Percentiles rank a stretch among this genome's conserved stretches.
Conservation (phyloP, 2,888 invertebrate genomes). For the Drosophila koepferae region DNA sequence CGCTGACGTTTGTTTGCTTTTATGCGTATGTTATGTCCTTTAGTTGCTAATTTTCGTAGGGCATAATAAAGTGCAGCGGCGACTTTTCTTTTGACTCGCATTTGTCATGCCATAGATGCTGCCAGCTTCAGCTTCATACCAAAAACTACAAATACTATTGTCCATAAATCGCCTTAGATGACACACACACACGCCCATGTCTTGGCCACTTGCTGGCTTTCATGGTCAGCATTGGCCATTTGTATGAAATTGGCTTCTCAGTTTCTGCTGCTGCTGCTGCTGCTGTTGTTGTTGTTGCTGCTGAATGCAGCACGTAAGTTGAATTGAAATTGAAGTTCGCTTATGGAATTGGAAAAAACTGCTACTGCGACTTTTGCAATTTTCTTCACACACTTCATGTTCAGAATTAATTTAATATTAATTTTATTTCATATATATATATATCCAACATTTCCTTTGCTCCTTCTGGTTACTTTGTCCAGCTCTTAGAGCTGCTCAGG, state of each 20-base stretch:
- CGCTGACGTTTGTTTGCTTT: constrained; percentile 77
- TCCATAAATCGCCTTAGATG: constrained; percentile 74
- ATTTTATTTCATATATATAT: constrained; percentile 69
- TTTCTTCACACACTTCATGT: constrained; percentile 80
- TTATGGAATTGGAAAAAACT: constrained; percentile 77
- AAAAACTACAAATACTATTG: constrained; percentile 48
- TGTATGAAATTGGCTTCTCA: constrained; percentile 74
- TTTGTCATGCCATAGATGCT: constrained; percentile 59
- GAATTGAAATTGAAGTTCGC: constrained; percentile 81
- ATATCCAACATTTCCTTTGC: constrained; percentile 37
- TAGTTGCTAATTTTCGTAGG: constrained; percentile 62
- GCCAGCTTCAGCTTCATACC: constrained; percentile 27
- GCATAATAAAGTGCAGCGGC: constrained; percentile 70
- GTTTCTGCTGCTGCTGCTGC: constrained; percentile 25
- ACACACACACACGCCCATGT: constrained; percentile 29
- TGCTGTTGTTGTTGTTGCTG: constrained; percentile 51
- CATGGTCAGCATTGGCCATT: constrained; percentile 65
- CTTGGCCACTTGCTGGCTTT: constrained; percentile 40
- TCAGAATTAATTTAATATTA: constrained; percentile 82
- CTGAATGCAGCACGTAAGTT: constrained; percentile 70
- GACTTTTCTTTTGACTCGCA: constrained; percentile 44
- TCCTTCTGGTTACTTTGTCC: constrained; percentile 31
- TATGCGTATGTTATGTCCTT: constrained; percentile 60
- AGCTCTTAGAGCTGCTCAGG: constrained; percentile 16
- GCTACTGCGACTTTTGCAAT: constrained; percentile 73